Evolutionary conservation across 2,113 vertebrate species (phyloP).

Genomic region (Gopherus evgoodei): DNA sequence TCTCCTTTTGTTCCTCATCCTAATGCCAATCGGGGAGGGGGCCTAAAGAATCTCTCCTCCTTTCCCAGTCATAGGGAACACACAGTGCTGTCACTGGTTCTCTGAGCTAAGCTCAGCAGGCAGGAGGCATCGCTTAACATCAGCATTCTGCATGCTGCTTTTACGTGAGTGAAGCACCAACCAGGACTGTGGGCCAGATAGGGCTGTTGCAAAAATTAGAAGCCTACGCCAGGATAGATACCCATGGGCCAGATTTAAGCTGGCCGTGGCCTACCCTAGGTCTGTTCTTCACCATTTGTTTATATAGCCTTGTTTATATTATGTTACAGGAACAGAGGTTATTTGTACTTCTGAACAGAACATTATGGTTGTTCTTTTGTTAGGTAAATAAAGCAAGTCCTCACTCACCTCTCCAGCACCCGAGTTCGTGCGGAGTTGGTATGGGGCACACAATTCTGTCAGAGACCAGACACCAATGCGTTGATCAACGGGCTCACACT

Average conservation of each 20-base stretch:
- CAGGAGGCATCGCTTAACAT: background rate
- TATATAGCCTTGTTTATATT: background rate
- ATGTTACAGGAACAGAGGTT: too few relatives aligned
- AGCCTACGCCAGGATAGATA: background rate
- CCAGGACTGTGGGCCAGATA: background rate
- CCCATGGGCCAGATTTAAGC: background rate
- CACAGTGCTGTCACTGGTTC: background rate
- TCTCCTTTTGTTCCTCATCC: fast-evolving
- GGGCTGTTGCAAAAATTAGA: too few relatives aligned
- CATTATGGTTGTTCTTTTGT: too few relatives aligned
- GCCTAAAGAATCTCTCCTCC: background rate
- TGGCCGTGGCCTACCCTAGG: background rate
- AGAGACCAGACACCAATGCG: too few relatives aligned
- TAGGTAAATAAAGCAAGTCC: too few relatives aligned
- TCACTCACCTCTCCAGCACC: too few relatives aligned
- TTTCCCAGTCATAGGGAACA: too few relatives aligned
- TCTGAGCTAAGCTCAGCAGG: background rate
- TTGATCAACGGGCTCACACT: too few relatives aligned
- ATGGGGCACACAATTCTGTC: too few relatives aligned
- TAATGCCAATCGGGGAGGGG: background rate
- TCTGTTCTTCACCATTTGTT: background rate
- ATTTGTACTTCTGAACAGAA: background rate
- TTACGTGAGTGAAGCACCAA: background rate
- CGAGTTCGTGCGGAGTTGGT: too few relatives aligned
- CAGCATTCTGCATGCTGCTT: fast-evolving